A percentile compares a stretch with the other conserved stretches of the same genome.
Conservation (phyloP, 2,113 vertebrate genomes). For the Rynchops niger region DNA sequence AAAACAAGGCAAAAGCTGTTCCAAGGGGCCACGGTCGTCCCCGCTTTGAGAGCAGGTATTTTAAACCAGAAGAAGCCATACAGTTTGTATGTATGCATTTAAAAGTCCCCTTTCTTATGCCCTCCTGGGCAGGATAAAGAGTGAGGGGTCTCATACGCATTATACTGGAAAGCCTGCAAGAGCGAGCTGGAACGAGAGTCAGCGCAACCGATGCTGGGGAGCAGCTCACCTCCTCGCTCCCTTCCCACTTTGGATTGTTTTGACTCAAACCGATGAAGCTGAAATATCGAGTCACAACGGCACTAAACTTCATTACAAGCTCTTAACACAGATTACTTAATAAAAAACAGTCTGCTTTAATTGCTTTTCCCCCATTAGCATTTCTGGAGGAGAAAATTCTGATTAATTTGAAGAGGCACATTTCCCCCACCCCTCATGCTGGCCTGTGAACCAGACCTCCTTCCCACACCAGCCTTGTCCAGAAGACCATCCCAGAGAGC, state of each 20-base stretch:
- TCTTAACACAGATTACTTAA: conserved; percentile 81
- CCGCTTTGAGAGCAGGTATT: background rate
- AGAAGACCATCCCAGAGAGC: background rate
- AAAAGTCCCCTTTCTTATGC: background rate
- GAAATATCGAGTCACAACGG: conserved; percentile 78
- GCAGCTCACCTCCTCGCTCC: conserved; percentile 48
- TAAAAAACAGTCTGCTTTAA: conserved; percentile 78
- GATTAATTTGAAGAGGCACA: conserved; percentile 73
- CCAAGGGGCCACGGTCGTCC: background rate
- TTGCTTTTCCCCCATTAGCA: conserved; percentile 80
- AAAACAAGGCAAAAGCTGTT: background rate
- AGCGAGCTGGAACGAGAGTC: background rate
- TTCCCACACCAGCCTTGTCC: background rate
- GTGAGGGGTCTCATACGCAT: background rate
- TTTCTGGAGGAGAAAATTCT: conserved; percentile 76
- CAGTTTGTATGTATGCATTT: background rate
- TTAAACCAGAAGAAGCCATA: background rate
- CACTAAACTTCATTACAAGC: conserved; percentile 82
- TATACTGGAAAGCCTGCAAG: background rate
- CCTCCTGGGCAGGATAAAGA: background rate
- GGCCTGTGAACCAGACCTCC: conserved; percentile 6
- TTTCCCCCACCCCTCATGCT: background rate
- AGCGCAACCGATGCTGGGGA: background rate
- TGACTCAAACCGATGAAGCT: conserved; percentile 78
- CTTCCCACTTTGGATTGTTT: conserved; percentile 73